Base-by-base conservation (phyloP, 2,113 vertebrate species). In the Ophthalmolycus amberensis region DNA sequence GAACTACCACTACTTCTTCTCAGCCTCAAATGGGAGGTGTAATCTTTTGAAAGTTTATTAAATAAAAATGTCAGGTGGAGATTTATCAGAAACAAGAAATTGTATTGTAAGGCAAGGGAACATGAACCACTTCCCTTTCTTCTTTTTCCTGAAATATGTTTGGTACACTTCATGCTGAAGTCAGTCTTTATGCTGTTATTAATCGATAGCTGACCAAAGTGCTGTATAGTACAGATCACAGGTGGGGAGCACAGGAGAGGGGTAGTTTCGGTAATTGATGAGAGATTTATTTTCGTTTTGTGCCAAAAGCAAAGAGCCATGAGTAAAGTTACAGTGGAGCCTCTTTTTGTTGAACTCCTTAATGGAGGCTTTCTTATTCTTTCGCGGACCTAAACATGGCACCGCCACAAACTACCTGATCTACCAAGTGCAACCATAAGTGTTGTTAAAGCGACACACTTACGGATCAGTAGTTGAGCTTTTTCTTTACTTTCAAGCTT, bases 191-290 rank as follows among this genome's bases (percentile, higher is more conserved):
- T 71, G 60, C 48, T 84, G 52, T 48, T 74, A 32, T 44, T 74
- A 32, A 80, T 65, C 27, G 14, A 50, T 64, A 76, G 52, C 68
- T 6, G 40, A 83, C 90, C 77, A 86, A 90, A 76, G 65, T 81
- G 65, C 75, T 72, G 38, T 77, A 10, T 22, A 40, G 58, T 75
- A n/a, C 44, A 77, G 3, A 48, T 54, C 2, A 67, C 22, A 29
- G 16, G 25, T 32, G 46, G 62, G 25, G 50, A 66, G 54, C 32
- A 32, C 4, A 60, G 56, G 18, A 64, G 29, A 48, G 20, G 59
- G 3, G 10, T 46, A 7, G 5, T 20, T 79, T 72, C 64, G 20
- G 4, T 69, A 16, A 62, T 34, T 60, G n/a, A 37, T 29, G 20
- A 18, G 2, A 32, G 37, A 34, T 83, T 6, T 37, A 0, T 27